phyloP scores from a whole-genome alignment of 2,888 invertebrate genomes.

The Megaustenia siamemsis region DNA sequence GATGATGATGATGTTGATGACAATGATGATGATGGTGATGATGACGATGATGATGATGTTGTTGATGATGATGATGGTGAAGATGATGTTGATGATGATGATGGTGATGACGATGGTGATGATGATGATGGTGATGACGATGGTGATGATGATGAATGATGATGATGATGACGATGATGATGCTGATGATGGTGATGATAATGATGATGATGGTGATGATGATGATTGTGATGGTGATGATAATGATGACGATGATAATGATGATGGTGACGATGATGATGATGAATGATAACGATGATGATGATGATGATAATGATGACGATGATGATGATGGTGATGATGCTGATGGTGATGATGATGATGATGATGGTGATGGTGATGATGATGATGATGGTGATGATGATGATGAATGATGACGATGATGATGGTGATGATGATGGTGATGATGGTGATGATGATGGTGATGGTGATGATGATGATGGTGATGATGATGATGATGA shows the following conservation, averaged over 20 bases:
- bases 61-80: slow-evolving; percentile 24
- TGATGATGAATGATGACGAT: background rate
- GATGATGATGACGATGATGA: no score
- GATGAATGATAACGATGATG: no score
- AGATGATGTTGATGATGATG: slow-evolving; percentile 26
- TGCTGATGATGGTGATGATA: no score
- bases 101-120: no score
- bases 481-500: background rate
- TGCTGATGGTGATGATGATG: no score
- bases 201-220: no score
- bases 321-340: background rate
- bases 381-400: background rate
- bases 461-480: background rate
- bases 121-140: no score
- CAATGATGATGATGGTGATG: background rate
- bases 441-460: background rate
- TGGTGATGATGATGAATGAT: no score
- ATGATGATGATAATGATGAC: background rate
- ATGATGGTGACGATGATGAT: background rate
- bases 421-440: background rate
- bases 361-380: background rate
- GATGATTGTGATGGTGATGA: no score
- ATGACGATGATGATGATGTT: slow-evolving; percentile 9
- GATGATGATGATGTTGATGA: no score
- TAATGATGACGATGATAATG: background rate